Base-by-base conservation (phyloP, 2,888 invertebrate species). In the Poecilus cupreus region DNA sequence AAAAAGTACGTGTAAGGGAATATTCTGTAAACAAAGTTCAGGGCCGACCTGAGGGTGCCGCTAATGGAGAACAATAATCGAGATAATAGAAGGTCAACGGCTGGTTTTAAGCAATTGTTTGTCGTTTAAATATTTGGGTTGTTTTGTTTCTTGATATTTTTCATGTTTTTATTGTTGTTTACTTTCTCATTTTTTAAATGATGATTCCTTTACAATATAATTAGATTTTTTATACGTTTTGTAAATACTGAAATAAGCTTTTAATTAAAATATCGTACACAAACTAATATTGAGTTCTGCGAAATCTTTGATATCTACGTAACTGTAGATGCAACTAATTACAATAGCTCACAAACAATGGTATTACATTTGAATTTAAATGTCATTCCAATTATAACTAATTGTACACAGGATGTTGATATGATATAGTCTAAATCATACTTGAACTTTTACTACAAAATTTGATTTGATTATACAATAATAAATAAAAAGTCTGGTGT, bases 21-120 rank as follows among this genome's bases (percentile, higher is more conserved):
- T 60, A 60, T 60, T 26, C 5, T 60, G 60, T 60, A 60, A 60
- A 60, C 60, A 60, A 3, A 60, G 60, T 26, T 43, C 60, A 60
- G 24, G 60, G 60, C 10, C 26, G 60, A 60, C 3, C 60, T 54
- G n/a, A 60, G 60, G 60, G 60, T 60, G 60, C 26, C 24, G 60
- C 26, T 60, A 60, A 60, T 60, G 60, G 60, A 60, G 13, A 13
- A 60, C 60, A 60, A 60, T 60, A 24, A 60, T 60, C 60, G 60
- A 60, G 60, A 60, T 60, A 32, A 32, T 32, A 22, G 60, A 60
- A 60, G 60, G 60, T 26, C 60, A 26, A 16, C 11, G 24, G n/a
- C n/a, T 6, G 43, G 43, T 3, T 43, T 43, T 43, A 22, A 24
- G 5, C 10, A 60, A 26, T 60, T 60, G 60, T 60, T 60, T 60